These are phyloP conservation scores for Euplagia quadripunctaria DNA, from an alignment of 2,888 invertebrate genomes.

Conservation along the genomic window DNA sequence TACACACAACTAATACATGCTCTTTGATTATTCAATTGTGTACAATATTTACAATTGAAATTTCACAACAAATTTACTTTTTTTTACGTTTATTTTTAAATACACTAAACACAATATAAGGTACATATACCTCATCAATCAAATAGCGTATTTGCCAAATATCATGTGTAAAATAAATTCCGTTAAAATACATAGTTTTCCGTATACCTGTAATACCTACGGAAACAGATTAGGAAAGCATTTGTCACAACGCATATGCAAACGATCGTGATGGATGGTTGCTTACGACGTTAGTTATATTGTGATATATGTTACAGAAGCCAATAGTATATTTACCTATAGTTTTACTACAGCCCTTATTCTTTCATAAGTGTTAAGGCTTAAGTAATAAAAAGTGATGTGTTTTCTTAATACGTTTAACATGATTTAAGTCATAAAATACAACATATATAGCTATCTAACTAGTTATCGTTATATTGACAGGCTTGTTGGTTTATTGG, in stretches of 20 bases:
- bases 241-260: conserved; percentile 77
- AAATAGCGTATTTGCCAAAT: conserved; percentile 2
- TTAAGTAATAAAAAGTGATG: too few species aligned
- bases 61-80: too few species aligned
- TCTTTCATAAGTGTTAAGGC: not conserved
- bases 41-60: too few species aligned
- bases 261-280: conserved; percentile 71
- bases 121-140: conserved; percentile 10
- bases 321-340: not conserved
- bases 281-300: conserved; percentile 26
- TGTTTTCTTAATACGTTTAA: too few species aligned
- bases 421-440: too few species aligned
- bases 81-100: not conserved
- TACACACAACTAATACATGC: too few species aligned
- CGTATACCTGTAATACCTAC: conserved; percentile 49
- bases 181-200: conserved; percentile 39
- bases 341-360: not conserved
- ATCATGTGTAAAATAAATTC: conserved; percentile 14
- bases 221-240: conserved; percentile 72
- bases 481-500: too few species aligned
- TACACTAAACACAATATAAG: not conserved
- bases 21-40: too few species aligned
- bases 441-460: too few species aligned
- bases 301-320: conserved; percentile 6
- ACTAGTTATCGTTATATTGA: too few species aligned